Evolutionary conservation across 2,113 vertebrate genomes (phyloP), one percentile per base, ranked within the genome.

Genomic region (Eudyptes chrysolophus): DNA sequence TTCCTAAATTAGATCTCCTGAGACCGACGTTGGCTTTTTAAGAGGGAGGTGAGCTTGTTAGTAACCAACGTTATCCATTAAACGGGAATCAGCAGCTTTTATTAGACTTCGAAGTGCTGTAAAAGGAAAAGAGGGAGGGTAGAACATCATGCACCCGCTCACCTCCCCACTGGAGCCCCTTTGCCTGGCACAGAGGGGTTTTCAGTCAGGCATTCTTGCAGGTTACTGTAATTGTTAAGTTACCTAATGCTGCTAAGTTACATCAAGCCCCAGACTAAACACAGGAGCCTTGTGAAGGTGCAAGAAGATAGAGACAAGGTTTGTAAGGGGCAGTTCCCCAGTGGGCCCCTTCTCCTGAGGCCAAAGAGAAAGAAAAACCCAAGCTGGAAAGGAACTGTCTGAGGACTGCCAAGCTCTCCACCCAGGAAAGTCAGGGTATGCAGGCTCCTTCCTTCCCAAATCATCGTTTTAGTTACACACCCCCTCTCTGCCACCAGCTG

Each of bases 1-100:
- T 19, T 90, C 92, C 92, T 74, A 93, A 97, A 96, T 95, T 16
- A 92, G 90, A 76, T 77, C 95, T 93, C 95, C 62, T 12, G 97
- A 74, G 96, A 83, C 10, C 4, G 1, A 74, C 3, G 1, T 4
- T 38, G 82, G 58, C 34, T 90, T 69, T 86, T 90, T 65, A 72
- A 74, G 89, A 84, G 87, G 34, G 90, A 85, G 74, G 85, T 32
- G 87, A 96, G 87, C 75, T 92, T 46, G 78, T 96, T 86, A 94
- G 92, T 36, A 83, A 58, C 94, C 94, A 80, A 70, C 9, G 1
- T n/a, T 26, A 74, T 70, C 90, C 94, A 68, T 54, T 76, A 46
- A 80, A 80, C 0, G 6, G 70, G 84, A 90, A 90, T 66, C 87
- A 22, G 92, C 49, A 52, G 46, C 27, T 92, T 96, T 97, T 62